Percentiles rank a stretch among this genome's conserved stretches.
Evolutionary conservation across 2,113 vertebrate species (phyloP).

Genomic region (Cercocebus atys): DNA sequence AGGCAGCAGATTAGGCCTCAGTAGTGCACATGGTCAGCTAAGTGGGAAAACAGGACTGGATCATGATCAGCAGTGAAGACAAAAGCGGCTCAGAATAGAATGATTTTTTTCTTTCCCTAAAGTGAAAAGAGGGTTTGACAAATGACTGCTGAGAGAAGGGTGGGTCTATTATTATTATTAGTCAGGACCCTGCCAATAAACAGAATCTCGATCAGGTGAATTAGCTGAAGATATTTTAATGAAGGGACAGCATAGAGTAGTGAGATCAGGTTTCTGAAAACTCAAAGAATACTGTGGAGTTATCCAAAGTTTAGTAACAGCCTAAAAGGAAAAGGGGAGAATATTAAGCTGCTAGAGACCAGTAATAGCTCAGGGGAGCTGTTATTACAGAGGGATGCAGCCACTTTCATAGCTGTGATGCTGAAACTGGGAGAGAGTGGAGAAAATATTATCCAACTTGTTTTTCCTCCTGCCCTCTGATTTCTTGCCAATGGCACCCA

Average conservation of each 20-base stretch:
- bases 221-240: not conserved
- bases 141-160: not conserved
- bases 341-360: too few species aligned
- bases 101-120: not conserved
- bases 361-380: too few species aligned
- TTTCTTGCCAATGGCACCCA: not conserved
- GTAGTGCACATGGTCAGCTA: not conserved
- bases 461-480: not conserved
- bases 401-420: too few species aligned
- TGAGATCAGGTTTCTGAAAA: not conserved
- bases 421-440: too few species aligned
- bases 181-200: not conserved
- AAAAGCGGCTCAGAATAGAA: not conserved
- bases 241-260: not conserved
- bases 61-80: rapidly evolving
- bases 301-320: too few species aligned
- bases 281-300: not conserved
- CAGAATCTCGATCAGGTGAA: not conserved
- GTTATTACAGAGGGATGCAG: too few species aligned
- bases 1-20: slow-evolving; percentile 12
- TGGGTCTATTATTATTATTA: not conserved
- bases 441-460: too few species aligned
- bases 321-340: too few species aligned
- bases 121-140: not conserved
- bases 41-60: not conserved